These are phyloP conservation scores for Carduelis carduelis DNA, from an alignment of 2,797 vertebrate genomes.

Conservation along the genomic window DNA sequence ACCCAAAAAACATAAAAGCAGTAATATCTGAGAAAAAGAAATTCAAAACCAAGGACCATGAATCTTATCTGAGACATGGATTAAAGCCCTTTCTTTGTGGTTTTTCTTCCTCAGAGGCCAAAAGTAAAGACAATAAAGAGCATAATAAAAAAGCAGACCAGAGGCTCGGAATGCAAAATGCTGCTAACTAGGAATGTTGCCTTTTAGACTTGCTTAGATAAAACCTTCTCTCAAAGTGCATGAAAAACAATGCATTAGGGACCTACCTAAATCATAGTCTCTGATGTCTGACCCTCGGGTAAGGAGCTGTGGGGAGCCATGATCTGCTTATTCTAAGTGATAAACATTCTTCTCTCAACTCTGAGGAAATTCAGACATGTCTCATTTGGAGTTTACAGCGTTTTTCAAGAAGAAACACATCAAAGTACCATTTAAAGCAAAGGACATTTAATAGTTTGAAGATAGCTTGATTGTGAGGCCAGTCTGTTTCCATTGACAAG, in stretches of 20 bases:
- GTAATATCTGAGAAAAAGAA: not conserved
- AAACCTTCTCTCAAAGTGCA: not conserved
- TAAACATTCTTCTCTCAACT: not conserved
- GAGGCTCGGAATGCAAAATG: not conserved
- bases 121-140: slow-evolving; percentile 21
- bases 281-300: not conserved
- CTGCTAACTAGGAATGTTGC: slow-evolving; percentile 1
- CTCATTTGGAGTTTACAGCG: not conserved
- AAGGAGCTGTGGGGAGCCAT: not conserved
- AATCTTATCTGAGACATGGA: not conserved
- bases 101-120: not conserved
- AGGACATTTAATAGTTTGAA: not conserved
- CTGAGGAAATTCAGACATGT: not conserved
- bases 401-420: not conserved
- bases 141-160: not conserved
- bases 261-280: not conserved
- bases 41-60: not conserved
- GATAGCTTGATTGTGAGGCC: not conserved
- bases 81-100: not conserved
- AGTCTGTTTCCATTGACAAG: not conserved
- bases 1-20: not conserved
- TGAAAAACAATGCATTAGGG: not conserved
- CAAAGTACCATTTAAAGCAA: not conserved
- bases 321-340: not conserved
- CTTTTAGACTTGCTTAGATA: slow-evolving; percentile 8